phyloP scores from a whole-genome alignment of 2,113 vertebrate species.

The Oceanodroma tethys region DNA sequence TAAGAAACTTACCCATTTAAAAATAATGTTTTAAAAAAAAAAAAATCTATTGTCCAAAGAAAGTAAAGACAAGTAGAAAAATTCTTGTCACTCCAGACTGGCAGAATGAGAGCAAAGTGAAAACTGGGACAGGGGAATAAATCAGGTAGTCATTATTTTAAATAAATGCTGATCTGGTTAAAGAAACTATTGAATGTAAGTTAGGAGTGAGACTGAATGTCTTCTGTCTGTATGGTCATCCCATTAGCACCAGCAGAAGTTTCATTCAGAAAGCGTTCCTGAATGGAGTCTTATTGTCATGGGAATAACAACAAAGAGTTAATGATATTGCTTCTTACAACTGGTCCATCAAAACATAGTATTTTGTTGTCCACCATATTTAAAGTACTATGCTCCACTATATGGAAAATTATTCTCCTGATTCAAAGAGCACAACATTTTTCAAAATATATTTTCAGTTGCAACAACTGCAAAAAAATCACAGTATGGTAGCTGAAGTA shows the following conservation, averaged over 20 bases:
- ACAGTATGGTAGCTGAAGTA: not conserved
- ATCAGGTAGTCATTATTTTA: constrained; percentile 31
- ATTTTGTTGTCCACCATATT: not conserved
- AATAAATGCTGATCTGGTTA: constrained; percentile 29
- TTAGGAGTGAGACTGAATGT: not conserved
- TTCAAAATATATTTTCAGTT: not conserved
- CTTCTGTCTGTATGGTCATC: not conserved
- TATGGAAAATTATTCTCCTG: not conserved
- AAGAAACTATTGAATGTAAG: not conserved
- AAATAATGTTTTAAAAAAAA: not conserved
- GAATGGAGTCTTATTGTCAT: not conserved
- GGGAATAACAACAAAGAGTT: not conserved
- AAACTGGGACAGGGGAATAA: constrained; percentile 44
- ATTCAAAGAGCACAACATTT: not conserved
- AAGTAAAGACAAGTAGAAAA: constrained; percentile 17
- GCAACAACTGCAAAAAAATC: not conserved
- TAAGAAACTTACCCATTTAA: not conserved
- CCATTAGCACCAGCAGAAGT: not conserved
- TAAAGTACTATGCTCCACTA: not conserved
- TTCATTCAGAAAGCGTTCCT: not conserved
- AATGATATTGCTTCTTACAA: not conserved
- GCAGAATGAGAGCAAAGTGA: constrained; percentile 51
- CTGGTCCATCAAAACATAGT: not conserved
- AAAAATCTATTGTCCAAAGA: constrained; percentile 17
- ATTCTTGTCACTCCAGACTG: constrained; percentile 19